Evolutionary conservation across 2,888 invertebrate genomes (phyloP), one percentile per base, ranked within the genome.

Genomic region (Cataglyphis altisquamis): DNA sequence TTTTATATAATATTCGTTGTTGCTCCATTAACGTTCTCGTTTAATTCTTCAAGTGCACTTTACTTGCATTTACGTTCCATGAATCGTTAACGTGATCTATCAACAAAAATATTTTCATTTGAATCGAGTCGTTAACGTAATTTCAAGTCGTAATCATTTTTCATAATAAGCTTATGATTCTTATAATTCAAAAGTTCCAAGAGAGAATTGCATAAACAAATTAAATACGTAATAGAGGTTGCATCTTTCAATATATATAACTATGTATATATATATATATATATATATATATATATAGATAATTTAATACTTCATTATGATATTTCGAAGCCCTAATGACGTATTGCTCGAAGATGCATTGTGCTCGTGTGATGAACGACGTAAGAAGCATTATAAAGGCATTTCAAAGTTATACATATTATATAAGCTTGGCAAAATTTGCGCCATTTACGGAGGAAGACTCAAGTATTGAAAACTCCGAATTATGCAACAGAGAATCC

Each of bases 401-500:
- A 55, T 70, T 72, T 78, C 57, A 21, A 10, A 57, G 57, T 57
- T 72, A 63, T 72, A 63, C 18, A 57, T 41, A 70, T 67, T 66
- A 67, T 48, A 78, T 41, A 78, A 78, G 78, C 73, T 29, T 73
- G 78, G 78, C 41, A 78, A 78, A 78, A 72, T 73, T 78, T 32
- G 57, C 73, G 73, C 62, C 80, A 62, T 81, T 81, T 75, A 64
- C 39, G 73, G 55, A 25, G 41, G 55, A 45, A 32, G 73, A 84
- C 80, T 70, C 57, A 57, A 78, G 78, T 78, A 78, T 78, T 78
- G 78, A 78, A 70, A 82, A 73, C 57, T 82, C 73, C 39, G 67
- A 73, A 84, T 84, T 84, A 84, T 82, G 82, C 82, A 82, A 63
- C 84, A 72, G 83, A 60, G 41, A 85, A 57, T 52, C 77, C 48